phyloP scores from a whole-genome alignment of 2,888 invertebrate species.

The Sericinus montela region DNA sequence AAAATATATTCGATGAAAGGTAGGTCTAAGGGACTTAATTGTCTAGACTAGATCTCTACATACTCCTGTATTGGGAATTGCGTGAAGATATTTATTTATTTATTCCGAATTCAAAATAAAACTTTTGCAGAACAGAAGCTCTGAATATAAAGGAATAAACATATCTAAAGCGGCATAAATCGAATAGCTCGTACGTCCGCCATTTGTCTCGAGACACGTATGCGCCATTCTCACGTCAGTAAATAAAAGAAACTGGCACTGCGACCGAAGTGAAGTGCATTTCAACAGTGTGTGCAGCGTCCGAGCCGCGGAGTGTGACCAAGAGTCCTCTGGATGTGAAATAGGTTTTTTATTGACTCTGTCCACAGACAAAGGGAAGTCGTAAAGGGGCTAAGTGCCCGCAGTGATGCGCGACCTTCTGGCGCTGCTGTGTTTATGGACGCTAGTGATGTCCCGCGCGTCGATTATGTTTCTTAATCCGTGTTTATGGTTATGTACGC shows the following conservation, averaged over 20 bases:
- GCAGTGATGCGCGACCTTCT: slow-evolving; percentile 48
- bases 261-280: slow-evolving; percentile 9
- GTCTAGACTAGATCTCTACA: no score
- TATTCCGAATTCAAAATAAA: no score
- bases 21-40: no score
- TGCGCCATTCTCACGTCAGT: slow-evolving; percentile 13
- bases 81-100: no score
- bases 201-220: slow-evolving; percentile 1
- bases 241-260: slow-evolving; percentile 14
- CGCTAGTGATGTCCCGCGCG: slow-evolving; percentile 25
- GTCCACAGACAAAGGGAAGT: slow-evolving; percentile 54
- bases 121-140: not conserved
- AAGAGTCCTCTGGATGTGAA: slow-evolving; percentile 37
- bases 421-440: slow-evolving; percentile 29
- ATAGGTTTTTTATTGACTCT: slow-evolving; percentile 53
- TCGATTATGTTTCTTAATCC: slow-evolving; percentile 49
- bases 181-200: slow-evolving; percentile 3
- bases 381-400: slow-evolving; percentile 53
- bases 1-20: no score
- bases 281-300: slow-evolving; percentile 25
- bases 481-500: slow-evolving; percentile 41
- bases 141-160: not conserved
- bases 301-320: slow-evolving; percentile 41
- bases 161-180: not conserved
- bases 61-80: no score